Conservation (phyloP, 1,140 invertebrate species). For the Notospermus geniculatus region DNA sequence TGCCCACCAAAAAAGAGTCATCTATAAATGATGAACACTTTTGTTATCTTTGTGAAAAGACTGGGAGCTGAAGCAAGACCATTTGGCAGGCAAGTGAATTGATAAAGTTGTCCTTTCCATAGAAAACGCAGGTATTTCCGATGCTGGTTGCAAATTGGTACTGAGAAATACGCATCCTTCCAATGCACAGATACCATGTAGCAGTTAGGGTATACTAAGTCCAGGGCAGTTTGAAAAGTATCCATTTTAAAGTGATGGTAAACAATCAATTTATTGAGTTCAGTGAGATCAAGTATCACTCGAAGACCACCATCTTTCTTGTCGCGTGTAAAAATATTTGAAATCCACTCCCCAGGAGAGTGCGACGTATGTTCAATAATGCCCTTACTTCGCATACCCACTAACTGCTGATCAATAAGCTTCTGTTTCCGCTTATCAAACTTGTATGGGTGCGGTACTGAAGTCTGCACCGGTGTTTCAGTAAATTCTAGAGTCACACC, state of each 20-base stretch:
- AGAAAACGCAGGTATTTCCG: background rate
- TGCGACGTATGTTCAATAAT: background rate
- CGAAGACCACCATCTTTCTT: background rate
- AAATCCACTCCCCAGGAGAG: background rate
- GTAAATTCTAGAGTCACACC: no score
- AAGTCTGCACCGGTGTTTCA: no score
- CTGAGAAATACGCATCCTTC: constrained; percentile 5
- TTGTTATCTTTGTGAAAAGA: background rate
- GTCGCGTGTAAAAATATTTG: constrained; percentile 1
- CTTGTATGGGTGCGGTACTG: no score
- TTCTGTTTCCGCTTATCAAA: no score
- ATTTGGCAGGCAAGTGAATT: constrained; percentile 8
- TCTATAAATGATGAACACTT: background rate
- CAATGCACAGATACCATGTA: background rate
- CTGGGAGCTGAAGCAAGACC: background rate
- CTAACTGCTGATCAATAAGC: no score
- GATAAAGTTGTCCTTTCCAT: background rate
- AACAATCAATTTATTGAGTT: background rate
- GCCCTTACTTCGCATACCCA: background rate
- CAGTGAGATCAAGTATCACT: background rate
- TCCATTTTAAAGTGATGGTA: constrained; percentile 11
- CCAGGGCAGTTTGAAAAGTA: background rate
- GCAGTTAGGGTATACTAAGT: background rate
- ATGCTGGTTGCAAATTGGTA: background rate
- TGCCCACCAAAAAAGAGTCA: background rate